Conservation (phyloP, 2,113 vertebrate genomes). For the Nothobranchius furzeri region DNA sequence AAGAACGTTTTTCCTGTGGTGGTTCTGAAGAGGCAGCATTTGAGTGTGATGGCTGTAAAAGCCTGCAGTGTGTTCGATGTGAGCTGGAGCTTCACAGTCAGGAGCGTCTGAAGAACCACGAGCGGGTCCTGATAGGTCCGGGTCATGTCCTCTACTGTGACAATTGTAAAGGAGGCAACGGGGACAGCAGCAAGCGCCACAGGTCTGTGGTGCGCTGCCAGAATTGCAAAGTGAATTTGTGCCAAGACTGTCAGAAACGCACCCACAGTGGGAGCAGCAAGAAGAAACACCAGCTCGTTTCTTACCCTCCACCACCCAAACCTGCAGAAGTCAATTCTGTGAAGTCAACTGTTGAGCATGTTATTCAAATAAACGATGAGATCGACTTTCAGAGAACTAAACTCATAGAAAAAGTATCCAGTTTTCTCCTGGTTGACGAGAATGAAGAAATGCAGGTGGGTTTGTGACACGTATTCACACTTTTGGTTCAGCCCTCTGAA, state of each 20-base stretch:
- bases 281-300: conserved; percentile 86
- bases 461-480: background rate
- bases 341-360: conserved; percentile 28
- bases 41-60: conserved; percentile 90
- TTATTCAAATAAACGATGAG: conserved; percentile 77
- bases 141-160: conserved; percentile 89
- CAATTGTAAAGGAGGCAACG: conserved; percentile 85
- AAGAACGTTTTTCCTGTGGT: conserved; percentile 92
- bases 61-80: conserved; percentile 88
- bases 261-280: conserved; percentile 89
- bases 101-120: conserved; percentile 83
- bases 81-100: conserved; percentile 88
- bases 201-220: conserved; percentile 89
- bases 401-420: conserved; percentile 87
- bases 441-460: conserved; percentile 96
- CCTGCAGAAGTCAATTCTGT: conserved; percentile 39
- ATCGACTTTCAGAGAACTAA: conserved; percentile 77
- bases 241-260: conserved; percentile 91
- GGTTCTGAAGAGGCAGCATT: conserved; percentile 88
- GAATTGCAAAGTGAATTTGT: conserved; percentile 91
- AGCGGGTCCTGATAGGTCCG: conserved; percentile 83
- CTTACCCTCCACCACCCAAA: conserved; percentile 80
- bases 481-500: background rate
- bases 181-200: conserved; percentile 73
- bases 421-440: conserved; percentile 96